Conservation (phyloP, 2,888 invertebrate species). For the Allacma fusca region DNA sequence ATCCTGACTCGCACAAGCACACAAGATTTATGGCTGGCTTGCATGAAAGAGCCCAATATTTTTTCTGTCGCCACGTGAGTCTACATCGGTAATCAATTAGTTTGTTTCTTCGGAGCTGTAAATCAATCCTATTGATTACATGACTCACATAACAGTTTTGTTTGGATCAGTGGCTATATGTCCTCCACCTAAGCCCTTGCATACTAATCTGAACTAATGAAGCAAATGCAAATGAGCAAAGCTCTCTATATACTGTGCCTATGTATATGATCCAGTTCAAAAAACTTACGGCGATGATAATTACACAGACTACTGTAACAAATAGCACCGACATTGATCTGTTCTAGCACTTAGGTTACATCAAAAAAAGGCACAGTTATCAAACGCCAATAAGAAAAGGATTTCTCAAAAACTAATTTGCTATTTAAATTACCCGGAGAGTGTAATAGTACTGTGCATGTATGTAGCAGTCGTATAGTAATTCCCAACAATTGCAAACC, state of each 20-base stretch:
- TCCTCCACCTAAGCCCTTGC: neutral
- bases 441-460: neutral
- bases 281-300: neutral
- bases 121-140: constrained; percentile 9
- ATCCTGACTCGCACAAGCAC: neutral
- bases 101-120: constrained; percentile 7
- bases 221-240: constrained; percentile 5
- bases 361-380: neutral
- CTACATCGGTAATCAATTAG: constrained; percentile 7
- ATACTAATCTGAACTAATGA: constrained; percentile 1
- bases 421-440: constrained; percentile 18
- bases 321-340: neutral
- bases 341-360: neutral
- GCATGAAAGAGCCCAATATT: neutral
- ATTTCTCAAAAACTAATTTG: neutral
- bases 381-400: neutral
- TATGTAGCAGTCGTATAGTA: too few relatives aligned
- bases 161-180: too few relatives aligned
- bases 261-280: neutral
- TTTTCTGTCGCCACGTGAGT: constrained; percentile 4
- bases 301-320: neutral
- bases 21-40: neutral
- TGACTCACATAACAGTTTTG: neutral
- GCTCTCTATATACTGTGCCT: neutral
- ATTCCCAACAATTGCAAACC: too few relatives aligned